Percentiles rank a stretch among this genome's conserved stretches.
Conservation (phyloP, 2,797 vertebrate genomes). For the Gadopsis bispinosus region DNA sequence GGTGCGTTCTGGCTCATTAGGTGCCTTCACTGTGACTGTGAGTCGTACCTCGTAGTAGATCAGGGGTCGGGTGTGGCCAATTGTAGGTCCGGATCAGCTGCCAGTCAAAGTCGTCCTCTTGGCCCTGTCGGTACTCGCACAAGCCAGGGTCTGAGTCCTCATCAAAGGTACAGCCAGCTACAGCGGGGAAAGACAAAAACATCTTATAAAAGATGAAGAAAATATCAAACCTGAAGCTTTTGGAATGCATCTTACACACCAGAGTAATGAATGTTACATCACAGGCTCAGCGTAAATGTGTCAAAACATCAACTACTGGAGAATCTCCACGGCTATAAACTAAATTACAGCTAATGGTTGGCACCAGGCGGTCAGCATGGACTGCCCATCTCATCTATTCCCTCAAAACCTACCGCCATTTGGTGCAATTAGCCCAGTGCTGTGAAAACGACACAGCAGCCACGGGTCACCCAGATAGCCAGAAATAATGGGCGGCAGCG, state of each 20-base stretch:
- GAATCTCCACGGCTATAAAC: slow-evolving; percentile 48
- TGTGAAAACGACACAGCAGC: slow-evolving; percentile 71
- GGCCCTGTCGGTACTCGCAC: slow-evolving; percentile 92
- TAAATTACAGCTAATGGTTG: slow-evolving; percentile 74
- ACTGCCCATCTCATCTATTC: slow-evolving; percentile 42
- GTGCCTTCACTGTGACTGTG: not conserved
- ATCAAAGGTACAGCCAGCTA: slow-evolving; percentile 95
- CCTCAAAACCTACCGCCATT: slow-evolving; percentile 61
- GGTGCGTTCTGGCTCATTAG: not conserved
- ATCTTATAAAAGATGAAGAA: not conserved
- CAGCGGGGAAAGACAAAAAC: slow-evolving; percentile 3
- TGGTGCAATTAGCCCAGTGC: slow-evolving; percentile 74
- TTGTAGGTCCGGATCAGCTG: slow-evolving; percentile 89
- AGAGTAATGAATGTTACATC: slow-evolving; percentile 39
- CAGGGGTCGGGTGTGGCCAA: slow-evolving; percentile 85
- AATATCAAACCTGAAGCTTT: not conserved
- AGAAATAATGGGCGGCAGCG: slow-evolving; percentile 60
- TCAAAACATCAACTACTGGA: slow-evolving; percentile 49
- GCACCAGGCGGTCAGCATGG: slow-evolving; percentile 40
- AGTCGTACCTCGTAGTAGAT: slow-evolving; percentile 91
- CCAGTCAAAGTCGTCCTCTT: slow-evolving; percentile 95
- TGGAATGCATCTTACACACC: slow-evolving; percentile 13
- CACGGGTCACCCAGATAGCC: slow-evolving; percentile 60
- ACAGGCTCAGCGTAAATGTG: slow-evolving; percentile 49
- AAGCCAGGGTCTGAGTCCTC: slow-evolving; percentile 87